A percentile compares a stretch with the other conserved stretches of the same genome.
Evolutionary conservation across 2,113 vertebrate genomes (phyloP).

Genomic region (Hydrolagus affinis): DNA sequence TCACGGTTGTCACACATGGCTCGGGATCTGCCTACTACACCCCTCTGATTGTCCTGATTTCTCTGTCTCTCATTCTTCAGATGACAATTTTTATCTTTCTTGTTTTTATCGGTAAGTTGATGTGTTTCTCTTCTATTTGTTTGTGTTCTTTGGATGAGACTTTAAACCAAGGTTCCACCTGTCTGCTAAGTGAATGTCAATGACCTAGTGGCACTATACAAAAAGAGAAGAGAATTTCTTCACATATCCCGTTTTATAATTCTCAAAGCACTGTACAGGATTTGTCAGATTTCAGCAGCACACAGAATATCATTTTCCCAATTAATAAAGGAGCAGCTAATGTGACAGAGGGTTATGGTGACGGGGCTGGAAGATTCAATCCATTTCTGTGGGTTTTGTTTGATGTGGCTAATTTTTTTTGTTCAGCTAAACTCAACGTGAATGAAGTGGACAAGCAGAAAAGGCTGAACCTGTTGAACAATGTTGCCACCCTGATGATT

Average conservation of each 20-base stretch:
- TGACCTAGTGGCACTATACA: no score
- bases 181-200: no score
- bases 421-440: conserved; percentile 70
- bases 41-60: conserved; percentile 69
- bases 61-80: conserved; percentile 75
- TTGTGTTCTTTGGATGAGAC: no score
- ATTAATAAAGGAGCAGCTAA: no score
- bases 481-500: conserved; percentile 60
- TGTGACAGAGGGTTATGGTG: neutral
- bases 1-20: conserved; percentile 74
- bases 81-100: conserved; percentile 70
- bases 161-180: no score
- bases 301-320: no score
- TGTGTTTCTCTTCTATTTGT: neutral
- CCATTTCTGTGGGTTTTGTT: neutral
- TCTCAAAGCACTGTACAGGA: neutral
- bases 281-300: neutral
- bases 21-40: conserved; percentile 63
- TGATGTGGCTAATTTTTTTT: conserved; percentile 17
- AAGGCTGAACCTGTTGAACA: conserved; percentile 69
- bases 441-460: conserved; percentile 69
- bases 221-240: no score
- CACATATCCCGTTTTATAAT: no score
- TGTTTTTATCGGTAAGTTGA: conserved; percentile 68
- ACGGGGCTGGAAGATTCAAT: neutral